Evolutionary conservation across 2,797 vertebrate genomes (phyloP).

Genomic region (Coreius guichenoti): DNA sequence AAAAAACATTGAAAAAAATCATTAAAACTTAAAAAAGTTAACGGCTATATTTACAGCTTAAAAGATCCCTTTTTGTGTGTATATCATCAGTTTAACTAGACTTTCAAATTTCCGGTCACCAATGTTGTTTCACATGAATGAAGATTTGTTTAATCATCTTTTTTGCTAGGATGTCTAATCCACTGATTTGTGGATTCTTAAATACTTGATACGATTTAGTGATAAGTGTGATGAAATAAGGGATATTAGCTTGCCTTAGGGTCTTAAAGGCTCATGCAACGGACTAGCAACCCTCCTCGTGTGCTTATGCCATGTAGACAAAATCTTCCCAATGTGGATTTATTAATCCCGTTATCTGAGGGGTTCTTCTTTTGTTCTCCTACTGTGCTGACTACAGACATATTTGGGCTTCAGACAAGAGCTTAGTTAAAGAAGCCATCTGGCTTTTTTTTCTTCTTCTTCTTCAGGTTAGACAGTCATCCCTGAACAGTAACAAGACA

Average conservation of each 20-base stretch:
- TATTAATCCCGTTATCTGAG: slow-evolving; percentile 59
- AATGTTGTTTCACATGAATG: slow-evolving; percentile 27
- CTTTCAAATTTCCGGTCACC: slow-evolving; percentile 1
- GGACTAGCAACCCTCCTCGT: slow-evolving; percentile 24
- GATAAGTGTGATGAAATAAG: slow-evolving; percentile 42
- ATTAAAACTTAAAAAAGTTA: too few species aligned
- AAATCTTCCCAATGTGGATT: slow-evolving; percentile 59
- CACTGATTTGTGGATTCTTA: slow-evolving; percentile 27
- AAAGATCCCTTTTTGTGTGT: slow-evolving; percentile 28
- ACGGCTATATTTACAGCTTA: slow-evolving; percentile 16
- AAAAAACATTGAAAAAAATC: too few species aligned
- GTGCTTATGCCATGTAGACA: slow-evolving; percentile 37
- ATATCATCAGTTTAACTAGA: slow-evolving; percentile 1
- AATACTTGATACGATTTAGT: slow-evolving; percentile 35
- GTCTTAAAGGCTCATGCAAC: slow-evolving; percentile 47
- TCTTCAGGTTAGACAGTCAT: slow-evolving; percentile 60
- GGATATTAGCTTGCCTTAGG: slow-evolving; percentile 36
- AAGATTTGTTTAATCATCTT: slow-evolving; percentile 39
- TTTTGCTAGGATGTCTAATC: slow-evolving; percentile 22
- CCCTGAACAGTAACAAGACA: slow-evolving; percentile 63
- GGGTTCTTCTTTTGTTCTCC: slow-evolving; percentile 47
- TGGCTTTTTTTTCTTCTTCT: slow-evolving; percentile 46
- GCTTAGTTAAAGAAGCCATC: slow-evolving; percentile 62
- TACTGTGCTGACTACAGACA: slow-evolving; percentile 60
- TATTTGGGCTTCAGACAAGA: slow-evolving; percentile 61